Conservation (phyloP, 2,888 invertebrate species). For the Xestia c-nigrum region DNA sequence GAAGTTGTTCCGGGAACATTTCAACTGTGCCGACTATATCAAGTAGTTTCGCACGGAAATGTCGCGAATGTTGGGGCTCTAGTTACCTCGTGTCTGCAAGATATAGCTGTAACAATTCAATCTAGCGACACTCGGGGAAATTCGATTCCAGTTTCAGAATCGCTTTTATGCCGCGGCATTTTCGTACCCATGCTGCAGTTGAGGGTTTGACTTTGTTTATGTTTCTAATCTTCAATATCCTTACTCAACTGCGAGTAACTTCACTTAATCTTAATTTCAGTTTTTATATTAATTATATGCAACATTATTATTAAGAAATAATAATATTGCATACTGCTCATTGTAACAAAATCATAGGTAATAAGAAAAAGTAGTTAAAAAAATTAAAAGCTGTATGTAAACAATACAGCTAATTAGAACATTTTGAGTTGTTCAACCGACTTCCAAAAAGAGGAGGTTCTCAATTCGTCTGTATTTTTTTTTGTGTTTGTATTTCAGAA, state of each 20-base stretch:
- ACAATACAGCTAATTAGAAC: too few species aligned
- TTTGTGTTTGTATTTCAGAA: too few species aligned
- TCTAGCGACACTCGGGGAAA: slow-evolving; percentile 71
- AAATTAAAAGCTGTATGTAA: too few species aligned
- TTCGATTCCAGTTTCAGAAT: slow-evolving; percentile 71
- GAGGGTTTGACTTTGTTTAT: slow-evolving; percentile 57
- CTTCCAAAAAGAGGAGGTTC: too few species aligned
- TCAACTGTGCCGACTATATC: slow-evolving; percentile 66
- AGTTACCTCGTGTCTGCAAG: slow-evolving; percentile 69
- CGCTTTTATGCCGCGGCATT: slow-evolving; percentile 64
- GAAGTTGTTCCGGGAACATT: slow-evolving; percentile 49
- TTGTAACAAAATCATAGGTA: too few species aligned
- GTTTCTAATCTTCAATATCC: slow-evolving; percentile 36
- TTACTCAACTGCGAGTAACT: background rate
- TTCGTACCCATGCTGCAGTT: slow-evolving; percentile 61
- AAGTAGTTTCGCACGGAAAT: slow-evolving; percentile 65
- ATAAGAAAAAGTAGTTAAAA: too few species aligned
- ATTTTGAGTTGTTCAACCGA: too few species aligned
- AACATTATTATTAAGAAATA: too few species aligned
- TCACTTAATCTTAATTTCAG: too few species aligned
- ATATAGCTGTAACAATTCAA: slow-evolving; percentile 76
- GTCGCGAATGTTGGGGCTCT: slow-evolving; percentile 56
- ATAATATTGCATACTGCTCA: too few species aligned
- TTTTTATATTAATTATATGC: too few species aligned
- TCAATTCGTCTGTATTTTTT: too few species aligned